Base-by-base conservation (phyloP, 1,140 invertebrate genomes). In the Agraylea sexmaculata region DNA sequence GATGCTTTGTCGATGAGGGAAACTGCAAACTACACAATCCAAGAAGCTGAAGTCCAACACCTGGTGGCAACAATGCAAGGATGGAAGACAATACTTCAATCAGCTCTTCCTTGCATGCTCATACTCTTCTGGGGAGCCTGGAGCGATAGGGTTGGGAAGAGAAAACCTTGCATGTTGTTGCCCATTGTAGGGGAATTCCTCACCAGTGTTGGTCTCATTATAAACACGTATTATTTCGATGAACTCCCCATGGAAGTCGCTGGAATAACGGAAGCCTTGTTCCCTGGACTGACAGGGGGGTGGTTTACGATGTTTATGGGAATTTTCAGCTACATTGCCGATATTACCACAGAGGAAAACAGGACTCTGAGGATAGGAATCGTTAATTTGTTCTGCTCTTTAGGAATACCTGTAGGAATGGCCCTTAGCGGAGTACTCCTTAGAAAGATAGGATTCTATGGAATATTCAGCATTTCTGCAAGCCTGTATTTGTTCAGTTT, bases 241-340 rank as follows among this genome's bases (percentile, higher is more conserved):
- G 70, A 80, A 52, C 51, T 82, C n/a, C 80, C 82, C 0, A 80
- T 87, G 67, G 81, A 86, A 61, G 77, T 73, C 0, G 77, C 78
- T 3, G 81, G 79, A 0, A 64, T 84, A 0, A 73, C 80, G 3
- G 82, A 86, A 57, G 77, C 78, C 1, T 64, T 86, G 22, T 83
- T 83, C 56, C 82, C 82, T 1, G 80, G 80, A 0, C 51, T 91
- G 1, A 80, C 82, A 4, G 84, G 84, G 1, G 86, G 86, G 2
- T 87, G 81, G 76, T 83, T 88, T 49, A 85, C 83, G 12, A 82
- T 89, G 75, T 78, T 89, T 45, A 88, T 90, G 79, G 83, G 83
- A 10, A 77, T 85, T 21, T 91, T 90, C 56, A 89, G 86, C 56
- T 91, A 89, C 51, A 82, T 92, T 27, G 83, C 77, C 1, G 86